These are phyloP conservation scores for Brachyptera putata DNA, from an alignment of 2,888 invertebrate species.

Conservation along the genomic window DNA sequence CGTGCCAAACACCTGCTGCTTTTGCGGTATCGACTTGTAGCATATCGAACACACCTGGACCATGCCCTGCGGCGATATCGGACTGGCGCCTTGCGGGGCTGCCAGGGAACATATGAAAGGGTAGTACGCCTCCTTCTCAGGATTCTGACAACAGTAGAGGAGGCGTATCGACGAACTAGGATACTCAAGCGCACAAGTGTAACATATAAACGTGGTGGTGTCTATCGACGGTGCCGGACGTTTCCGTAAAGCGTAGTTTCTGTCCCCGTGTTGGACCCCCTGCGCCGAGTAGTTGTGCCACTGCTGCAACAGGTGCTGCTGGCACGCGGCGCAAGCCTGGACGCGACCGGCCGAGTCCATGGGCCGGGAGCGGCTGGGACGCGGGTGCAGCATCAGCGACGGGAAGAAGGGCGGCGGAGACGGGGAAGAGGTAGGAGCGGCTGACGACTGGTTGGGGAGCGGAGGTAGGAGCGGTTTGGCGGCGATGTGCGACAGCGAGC, in stretches of 20 bases:
- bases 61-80: constrained; percentile 62
- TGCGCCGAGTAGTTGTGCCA: constrained; percentile 75
- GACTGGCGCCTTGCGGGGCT: constrained; percentile 79
- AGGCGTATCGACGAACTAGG: constrained; percentile 75
- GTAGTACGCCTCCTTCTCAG: constrained; percentile 84
- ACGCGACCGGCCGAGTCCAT: constrained; percentile 75
- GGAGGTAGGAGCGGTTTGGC: constrained; percentile 52
- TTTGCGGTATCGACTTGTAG: constrained; percentile 74
- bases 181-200: constrained; percentile 79
- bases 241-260: constrained; percentile 76
- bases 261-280: constrained; percentile 69
- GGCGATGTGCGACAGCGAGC: constrained; percentile 68
- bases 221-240: constrained; percentile 62
- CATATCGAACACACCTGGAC: constrained; percentile 57
- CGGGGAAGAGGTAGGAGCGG: constrained; percentile 36
- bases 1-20: constrained; percentile 64
- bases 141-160: constrained; percentile 79
- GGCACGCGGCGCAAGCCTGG: constrained; percentile 78
- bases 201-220: constrained; percentile 77
- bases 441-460: constrained; percentile 38
- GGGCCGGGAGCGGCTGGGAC: constrained; percentile 79
- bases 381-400: constrained; percentile 64
- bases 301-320: constrained; percentile 79
- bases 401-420: constrained; percentile 42
- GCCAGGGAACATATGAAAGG: constrained; percentile 80